Conservation (phyloP, 2,888 invertebrate genomes). For the Tetranychus piercei region DNA sequence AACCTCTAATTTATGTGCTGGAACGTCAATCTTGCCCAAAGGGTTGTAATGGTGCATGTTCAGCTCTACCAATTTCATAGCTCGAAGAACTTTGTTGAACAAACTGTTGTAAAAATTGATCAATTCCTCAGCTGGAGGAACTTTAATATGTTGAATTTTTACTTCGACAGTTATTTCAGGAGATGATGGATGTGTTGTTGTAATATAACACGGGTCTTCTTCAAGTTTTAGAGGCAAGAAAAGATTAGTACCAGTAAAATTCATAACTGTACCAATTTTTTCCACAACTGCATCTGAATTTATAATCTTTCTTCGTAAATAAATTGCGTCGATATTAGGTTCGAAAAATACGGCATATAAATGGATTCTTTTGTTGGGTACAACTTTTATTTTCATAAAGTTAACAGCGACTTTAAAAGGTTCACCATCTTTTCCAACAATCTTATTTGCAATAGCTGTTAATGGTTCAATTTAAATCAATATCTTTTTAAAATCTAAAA, state of each 20-base stretch:
- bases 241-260: constrained; percentile 54
- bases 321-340: constrained; percentile 53
- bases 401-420: constrained; percentile 41
- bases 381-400: constrained; percentile 49
- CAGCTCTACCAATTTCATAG: constrained; percentile 51
- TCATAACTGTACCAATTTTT: constrained; percentile 44
- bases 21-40: constrained; percentile 38
- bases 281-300: constrained; percentile 40
- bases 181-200: constrained; percentile 21
- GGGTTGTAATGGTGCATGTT: constrained; percentile 61
- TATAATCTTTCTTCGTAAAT: constrained; percentile 44
- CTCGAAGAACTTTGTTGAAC: constrained; percentile 58
- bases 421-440: constrained; percentile 21
- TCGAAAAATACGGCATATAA: constrained; percentile 61
- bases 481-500: too few relatives aligned
- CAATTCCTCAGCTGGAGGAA: constrained; percentile 30
- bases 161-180: constrained; percentile 37
- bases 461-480: too few relatives aligned
- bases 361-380: constrained; percentile 50
- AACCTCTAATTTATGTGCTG: constrained; percentile 50
- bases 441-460: background rate
- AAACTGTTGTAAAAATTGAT: constrained; percentile 61
- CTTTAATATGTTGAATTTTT: constrained; percentile 42
- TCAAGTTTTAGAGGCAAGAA: constrained; percentile 47
- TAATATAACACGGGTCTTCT: constrained; percentile 31